A percentile compares a stretch with the other conserved stretches of the same genome.
Conservation (phyloP, 1,140 invertebrate species). For the Panonychus citri region DNA sequence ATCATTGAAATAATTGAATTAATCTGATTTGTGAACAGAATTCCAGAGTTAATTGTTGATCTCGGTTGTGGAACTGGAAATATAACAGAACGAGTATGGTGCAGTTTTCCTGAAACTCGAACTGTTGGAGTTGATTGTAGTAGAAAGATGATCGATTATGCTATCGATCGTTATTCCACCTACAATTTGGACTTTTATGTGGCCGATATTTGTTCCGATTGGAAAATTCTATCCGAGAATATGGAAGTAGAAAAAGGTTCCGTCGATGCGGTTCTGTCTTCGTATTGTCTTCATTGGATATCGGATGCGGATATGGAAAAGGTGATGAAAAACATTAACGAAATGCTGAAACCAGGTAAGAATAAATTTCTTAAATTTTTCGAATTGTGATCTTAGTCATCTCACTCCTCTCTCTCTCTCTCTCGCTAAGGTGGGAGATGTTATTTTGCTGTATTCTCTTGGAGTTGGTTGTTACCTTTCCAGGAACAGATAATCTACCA, state of each 20-base stretch:
- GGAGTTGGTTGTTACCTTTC: neutral
- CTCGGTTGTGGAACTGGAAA: neutral
- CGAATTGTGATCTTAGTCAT: too few species aligned
- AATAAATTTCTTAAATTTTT: too few species aligned
- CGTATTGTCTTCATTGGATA: neutral
- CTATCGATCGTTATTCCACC: neutral
- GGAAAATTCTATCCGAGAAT: neutral
- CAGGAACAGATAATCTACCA: neutral
- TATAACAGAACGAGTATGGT: neutral
- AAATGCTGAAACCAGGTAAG: neutral
- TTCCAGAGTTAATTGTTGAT: neutral
- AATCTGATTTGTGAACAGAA: neutral
- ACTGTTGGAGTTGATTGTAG: neutral
- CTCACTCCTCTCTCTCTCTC: neutral
- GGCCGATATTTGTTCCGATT: neutral
- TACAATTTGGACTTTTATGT: neutral
- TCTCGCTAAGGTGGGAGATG: neutral
- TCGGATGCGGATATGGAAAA: neutral
- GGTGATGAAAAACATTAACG: neutral
- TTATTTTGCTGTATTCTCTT: neutral
- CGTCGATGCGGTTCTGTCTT: neutral
- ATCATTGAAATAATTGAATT: neutral
- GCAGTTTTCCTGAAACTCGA: neutral
- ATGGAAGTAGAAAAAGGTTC: neutral
- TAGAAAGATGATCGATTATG: neutral